Evolutionary conservation across 92 coral and sea anemone species (phyloP), one percentile per base, ranked within the genome.

Genomic region (Actinostola sp.): DNA sequence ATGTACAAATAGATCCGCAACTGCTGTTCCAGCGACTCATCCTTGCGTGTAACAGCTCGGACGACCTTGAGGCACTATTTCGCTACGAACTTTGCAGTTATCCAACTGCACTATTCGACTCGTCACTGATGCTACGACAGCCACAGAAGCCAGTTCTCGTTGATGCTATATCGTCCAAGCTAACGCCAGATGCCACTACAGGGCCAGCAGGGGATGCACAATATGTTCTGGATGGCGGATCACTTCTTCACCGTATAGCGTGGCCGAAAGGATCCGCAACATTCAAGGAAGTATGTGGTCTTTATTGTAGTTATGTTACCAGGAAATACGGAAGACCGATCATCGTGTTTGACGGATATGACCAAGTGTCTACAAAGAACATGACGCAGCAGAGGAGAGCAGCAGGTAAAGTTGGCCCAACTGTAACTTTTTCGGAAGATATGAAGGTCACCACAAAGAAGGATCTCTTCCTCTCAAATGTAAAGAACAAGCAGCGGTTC

Each of bases 81-180:
- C 50, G 31, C 67, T 51, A 17, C 51, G 61, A 80, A 20, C 75
- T 80, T 8, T 62, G 67, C 69, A 80, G 28, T 17, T 80, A 72
- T 46, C 70, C 69, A 0, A 38, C 80, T 15, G 80, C 73, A 31
- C 46, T 73, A 12, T 72, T 80, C 31, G 70, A 81, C 19, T 15
- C 69, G 51, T 42, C 85, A 1, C 36, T 49, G 67, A 32, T 43
- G 58, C 13, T 57, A 10, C 13, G 72, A 17, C 41, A 31, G 38
- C 36, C 84, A 8, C 70, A 68, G n/a, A 82, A 76, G 39, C 77
- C 66, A 77, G 84, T 26, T 1, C 84, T 76, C 10, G 73, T 76
- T 1, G 87, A 82, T 25, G 88, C 84, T 1, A 27, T 78, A 10
- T 82, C 63, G 75, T 30, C 83, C 13, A 67, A 58, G 76, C 70